Conservation (phyloP, 2,113 vertebrate species). For the Pholis gunnellus region DNA sequence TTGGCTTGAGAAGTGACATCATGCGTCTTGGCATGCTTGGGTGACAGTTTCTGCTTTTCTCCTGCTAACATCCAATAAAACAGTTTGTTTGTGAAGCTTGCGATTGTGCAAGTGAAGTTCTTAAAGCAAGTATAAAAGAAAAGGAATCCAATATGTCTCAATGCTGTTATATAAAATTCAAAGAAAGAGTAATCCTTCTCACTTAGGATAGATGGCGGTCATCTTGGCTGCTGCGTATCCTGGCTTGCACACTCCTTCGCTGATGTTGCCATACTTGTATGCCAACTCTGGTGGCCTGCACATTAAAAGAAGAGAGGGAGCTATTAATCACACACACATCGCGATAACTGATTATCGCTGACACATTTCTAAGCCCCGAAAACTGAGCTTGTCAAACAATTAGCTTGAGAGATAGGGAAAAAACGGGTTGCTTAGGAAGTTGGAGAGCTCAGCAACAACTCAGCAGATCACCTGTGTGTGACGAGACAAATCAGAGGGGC, state of each 20-base stretch:
- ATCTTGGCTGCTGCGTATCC: conserved; percentile 95
- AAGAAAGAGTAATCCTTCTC: conserved; percentile 72
- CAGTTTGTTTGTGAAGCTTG: conserved; percentile 18
- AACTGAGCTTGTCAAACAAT: conserved; percentile 65
- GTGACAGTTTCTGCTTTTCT: conserved; percentile 44
- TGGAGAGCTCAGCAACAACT: conserved; percentile 47
- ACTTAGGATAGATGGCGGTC: conserved; percentile 96
- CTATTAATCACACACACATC: conserved; percentile 52
- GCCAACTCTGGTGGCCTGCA: conserved; percentile 89
- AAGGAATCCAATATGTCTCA: background rate
- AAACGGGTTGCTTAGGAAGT: conserved; percentile 41
- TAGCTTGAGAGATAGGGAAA: conserved; percentile 24
- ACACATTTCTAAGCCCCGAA: conserved; percentile 43
- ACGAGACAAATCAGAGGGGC: conserved; percentile 63
- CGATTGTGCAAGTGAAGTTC: conserved; percentile 5
- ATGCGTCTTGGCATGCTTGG: conserved; percentile 59
- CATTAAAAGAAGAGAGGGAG: conserved; percentile 46
- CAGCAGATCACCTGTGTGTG: conserved; percentile 56
- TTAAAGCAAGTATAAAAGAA: background rate
- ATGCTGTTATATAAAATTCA: background rate
- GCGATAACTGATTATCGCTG: conserved; percentile 38
- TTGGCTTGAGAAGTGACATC: conserved; percentile 70
- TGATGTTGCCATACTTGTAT: conserved; percentile 94
- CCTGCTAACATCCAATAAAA: conserved; percentile 33
- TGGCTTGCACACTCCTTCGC: conserved; percentile 92